Base-by-base conservation (phyloP, 1,140 invertebrate genomes). In the Lepidotrigona ventralis region DNA sequence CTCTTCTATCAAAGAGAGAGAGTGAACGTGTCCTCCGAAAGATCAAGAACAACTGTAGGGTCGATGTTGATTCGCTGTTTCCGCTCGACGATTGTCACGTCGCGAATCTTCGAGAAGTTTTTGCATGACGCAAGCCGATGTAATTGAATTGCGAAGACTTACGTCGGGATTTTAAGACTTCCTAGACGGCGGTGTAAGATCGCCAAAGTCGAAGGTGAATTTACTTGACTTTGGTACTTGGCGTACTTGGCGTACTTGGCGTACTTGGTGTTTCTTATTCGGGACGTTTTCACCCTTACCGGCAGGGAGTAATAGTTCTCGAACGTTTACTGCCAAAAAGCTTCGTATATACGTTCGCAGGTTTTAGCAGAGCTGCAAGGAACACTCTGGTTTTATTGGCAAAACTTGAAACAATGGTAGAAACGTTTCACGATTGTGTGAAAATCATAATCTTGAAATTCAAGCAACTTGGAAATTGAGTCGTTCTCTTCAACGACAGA, bases 81-180 rank as follows among this genome's bases (percentile, higher is more conserved):
- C 12, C 23, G n/a, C 26, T 17, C 72, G 15, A 46, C 8, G 0
- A 23, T 46, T 12, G 11, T 12, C 11, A 23, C 9, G 33, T 23
- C 33, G 17, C 26, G 8, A 26, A 0, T 58, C 21, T 58, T 53
- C 46, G 53, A 53, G 46, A 26, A 53, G 60, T 33, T 53, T 66
- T 78, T 78, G 76, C 63, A 29, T 68, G 54, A 78, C 53, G 26
- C 29, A 68, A 78, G 26, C 29, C 76, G 21, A 12, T n/a, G 51
- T 78, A 78, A 78, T 78, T 68, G 46, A 78, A 78, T 78, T 68
- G 51, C 51, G 63, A 78, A 54, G 63, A 54, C 76, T 68, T 68
- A 68, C 12, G 21, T 21, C 51, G 46, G 14, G 46, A 17, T 66
- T 51, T 77, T 66, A 77, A 53, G 75, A 66, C 75, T 77, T 77